phyloP scores from a whole-genome alignment of 2,113 vertebrate species.

The Pelusios castaneus region DNA sequence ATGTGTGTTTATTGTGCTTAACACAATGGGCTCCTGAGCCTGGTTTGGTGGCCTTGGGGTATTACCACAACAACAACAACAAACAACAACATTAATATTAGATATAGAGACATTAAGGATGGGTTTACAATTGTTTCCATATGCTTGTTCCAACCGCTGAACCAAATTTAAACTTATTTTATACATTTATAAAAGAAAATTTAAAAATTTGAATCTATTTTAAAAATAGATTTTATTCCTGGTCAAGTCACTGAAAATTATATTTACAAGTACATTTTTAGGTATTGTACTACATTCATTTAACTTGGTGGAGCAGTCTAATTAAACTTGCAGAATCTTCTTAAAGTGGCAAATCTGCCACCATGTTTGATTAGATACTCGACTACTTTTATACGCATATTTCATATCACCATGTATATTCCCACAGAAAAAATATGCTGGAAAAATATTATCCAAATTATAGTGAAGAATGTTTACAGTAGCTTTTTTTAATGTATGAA shows the following conservation, averaged over 20 bases:
- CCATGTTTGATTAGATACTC: not conserved
- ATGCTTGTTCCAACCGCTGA: not conserved
- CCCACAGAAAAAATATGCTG: not conserved
- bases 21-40: not conserved
- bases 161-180: not conserved
- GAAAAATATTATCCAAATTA: accelerated
- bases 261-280: not conserved
- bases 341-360: not conserved
- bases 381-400: accelerated
- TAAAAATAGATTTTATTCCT: not conserved
- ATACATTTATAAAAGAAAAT: not conserved
- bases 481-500: not conserved
- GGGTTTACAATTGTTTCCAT: not conserved
- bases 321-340: not conserved
- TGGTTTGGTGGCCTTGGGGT: not conserved
- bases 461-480: not conserved
- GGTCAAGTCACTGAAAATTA: not conserved
- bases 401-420: not conserved
- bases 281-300: not conserved
- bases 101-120: not conserved
- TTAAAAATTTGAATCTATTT: not conserved
- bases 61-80: not conserved
- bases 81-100: not conserved
- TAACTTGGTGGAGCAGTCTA: not conserved
- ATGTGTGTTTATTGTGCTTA: not conserved